Evolutionary conservation across 2,888 invertebrate species (phyloP).

Genomic region (Augiades crinisus): DNA sequence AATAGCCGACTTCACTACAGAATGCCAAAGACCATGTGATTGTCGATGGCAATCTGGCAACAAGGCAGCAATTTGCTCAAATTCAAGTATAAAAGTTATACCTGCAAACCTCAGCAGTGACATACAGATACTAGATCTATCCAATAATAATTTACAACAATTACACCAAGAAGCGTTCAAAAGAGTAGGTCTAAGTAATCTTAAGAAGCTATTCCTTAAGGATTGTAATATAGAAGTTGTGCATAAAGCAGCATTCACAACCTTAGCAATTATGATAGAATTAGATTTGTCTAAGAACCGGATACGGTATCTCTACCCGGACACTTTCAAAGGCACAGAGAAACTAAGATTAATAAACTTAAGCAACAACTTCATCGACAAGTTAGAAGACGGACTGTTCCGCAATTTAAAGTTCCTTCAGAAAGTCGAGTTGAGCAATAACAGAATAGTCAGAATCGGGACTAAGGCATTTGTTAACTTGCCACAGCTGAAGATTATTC

Average conservation of each 20-base stretch:
- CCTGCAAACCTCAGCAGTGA: constrained; percentile 88
- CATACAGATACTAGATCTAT: constrained; percentile 87
- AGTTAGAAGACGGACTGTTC: constrained; percentile 88
- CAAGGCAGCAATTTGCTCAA: constrained; percentile 91
- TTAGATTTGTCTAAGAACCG: constrained; percentile 90
- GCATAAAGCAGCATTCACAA: constrained; percentile 87
- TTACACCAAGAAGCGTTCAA: constrained; percentile 86
- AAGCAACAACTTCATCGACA: constrained; percentile 88
- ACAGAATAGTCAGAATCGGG: constrained; percentile 86
- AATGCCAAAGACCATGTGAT: constrained; percentile 87
- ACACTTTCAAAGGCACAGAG: constrained; percentile 87
- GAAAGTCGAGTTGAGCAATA: constrained; percentile 89
- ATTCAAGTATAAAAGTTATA: constrained; percentile 83
- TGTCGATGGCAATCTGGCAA: constrained; percentile 94
- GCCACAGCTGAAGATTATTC: constrained; percentile 85
- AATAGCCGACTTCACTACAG: constrained; percentile 80
- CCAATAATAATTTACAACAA: constrained; percentile 85
- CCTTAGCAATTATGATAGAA: constrained; percentile 89
- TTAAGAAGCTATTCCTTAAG: constrained; percentile 90
- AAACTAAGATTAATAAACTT: constrained; percentile 88
- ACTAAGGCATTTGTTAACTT: constrained; percentile 86
- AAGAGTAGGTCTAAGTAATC: constrained; percentile 86
- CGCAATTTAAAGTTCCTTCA: constrained; percentile 87
- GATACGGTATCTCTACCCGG: constrained; percentile 84
- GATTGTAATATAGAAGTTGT: constrained; percentile 87